Evolutionary conservation across 2,113 vertebrate species (phyloP), one percentile per base, ranked within the genome.

Genomic region (Melospiza georgiana): DNA sequence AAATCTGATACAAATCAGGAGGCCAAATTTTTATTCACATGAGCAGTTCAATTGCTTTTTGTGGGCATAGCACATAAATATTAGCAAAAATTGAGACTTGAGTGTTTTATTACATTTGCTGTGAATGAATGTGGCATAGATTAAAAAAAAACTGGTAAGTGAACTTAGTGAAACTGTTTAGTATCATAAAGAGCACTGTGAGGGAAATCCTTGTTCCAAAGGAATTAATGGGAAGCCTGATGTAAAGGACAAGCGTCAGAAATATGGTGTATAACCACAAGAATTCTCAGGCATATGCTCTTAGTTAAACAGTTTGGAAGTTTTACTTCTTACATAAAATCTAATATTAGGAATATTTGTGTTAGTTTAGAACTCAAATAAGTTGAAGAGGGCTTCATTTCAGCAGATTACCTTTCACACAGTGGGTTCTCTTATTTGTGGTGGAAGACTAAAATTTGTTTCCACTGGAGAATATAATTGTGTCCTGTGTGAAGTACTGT

Each of bases 211-310:
- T 92, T 52, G 25, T 87, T 95, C 90, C 65, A 86, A 25, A 78
- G 76, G 88, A 93, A 55, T 92, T 85, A 94, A 84, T 67, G 54
- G 83, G 83, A 88, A 96, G 87, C 49, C 48, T 90, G 73, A 72
- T 78, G 69, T 94, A 87, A 13, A 81, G 68, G 65, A 84, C 72
- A 94, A 94, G 62, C 46, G 28, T 90, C 65, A 96, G 83, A 96
- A 96, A 93, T 65, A 92, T 87, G 92, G 92, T 93, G 92, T 33
- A 90, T 82, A 96, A 90, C 94, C 93, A 95, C 94, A 96, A 90
- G 88, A 95, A 96, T 95, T 96, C 83, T 84, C 66, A 54, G 76
- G 86, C 92, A 96, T 92, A 81, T 93, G 95, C 76, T 96, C 79
- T 75, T 69, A 81, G 48, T 95, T 94, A 95, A 86, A 90, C 59